Conservation (phyloP, 2,797 vertebrate genomes). For the Ctenosaura bakeri region DNA sequence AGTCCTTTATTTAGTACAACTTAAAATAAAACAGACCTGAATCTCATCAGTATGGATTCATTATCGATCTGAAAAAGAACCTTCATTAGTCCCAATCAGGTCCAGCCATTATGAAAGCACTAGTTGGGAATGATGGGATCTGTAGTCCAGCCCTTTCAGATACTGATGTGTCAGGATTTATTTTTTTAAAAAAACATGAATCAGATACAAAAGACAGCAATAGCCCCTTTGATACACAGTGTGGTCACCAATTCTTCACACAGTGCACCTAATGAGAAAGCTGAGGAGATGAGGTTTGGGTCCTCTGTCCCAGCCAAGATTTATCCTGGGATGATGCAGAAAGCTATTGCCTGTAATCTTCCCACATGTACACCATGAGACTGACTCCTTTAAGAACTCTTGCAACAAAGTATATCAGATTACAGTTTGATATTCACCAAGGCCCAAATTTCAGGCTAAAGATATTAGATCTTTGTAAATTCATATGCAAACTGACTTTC, state of each 20-base stretch:
- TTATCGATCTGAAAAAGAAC: neutral
- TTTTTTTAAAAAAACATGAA: neutral
- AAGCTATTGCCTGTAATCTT: neutral
- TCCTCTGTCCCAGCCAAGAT: neutral
- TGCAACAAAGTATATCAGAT: neutral
- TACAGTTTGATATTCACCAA: neutral
- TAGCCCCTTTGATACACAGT: neutral
- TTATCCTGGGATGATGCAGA: neutral
- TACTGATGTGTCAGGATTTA: neutral
- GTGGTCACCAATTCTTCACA: neutral
- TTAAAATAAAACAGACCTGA: neutral
- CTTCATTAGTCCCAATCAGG: too few relatives aligned
- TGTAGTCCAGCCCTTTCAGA: neutral
- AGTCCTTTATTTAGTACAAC: conserved; percentile 23
- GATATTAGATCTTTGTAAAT: neutral
- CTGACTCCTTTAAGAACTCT: neutral
- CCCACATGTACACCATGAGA: neutral
- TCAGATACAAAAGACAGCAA: neutral
- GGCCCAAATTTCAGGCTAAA: neutral
- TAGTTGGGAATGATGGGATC: neutral
- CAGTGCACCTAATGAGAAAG: neutral
- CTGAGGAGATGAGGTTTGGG: too few relatives aligned
- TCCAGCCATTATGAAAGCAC: neutral
- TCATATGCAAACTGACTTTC: neutral
- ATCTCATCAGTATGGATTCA: neutral